A percentile compares a stretch with the other conserved stretches of the same genome.
Conservation (phyloP, 1,140 invertebrate genomes). For the Orius laevigatus region DNA sequence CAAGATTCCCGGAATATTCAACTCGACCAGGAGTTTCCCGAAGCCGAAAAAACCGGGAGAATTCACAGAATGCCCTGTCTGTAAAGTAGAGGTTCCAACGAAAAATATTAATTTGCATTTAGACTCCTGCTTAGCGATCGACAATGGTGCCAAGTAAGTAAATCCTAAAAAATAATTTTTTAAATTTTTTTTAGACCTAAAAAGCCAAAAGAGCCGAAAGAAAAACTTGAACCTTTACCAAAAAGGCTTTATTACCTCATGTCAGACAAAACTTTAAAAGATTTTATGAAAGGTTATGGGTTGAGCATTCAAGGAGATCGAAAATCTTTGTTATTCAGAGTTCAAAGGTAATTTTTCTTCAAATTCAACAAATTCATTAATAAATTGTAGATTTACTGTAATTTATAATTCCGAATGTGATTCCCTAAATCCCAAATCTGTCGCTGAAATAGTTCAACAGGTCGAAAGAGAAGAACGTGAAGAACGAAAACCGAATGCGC, state of each 20-base stretch:
- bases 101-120: conserved; percentile 35
- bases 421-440: conserved; percentile 27
- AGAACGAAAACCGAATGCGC: conserved; percentile 25
- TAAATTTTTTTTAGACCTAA: conserved; percentile 19
- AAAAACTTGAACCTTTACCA: conserved; percentile 24
- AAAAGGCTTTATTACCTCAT: conserved; percentile 38
- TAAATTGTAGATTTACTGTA: conserved; percentile 24
- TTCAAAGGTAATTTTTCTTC: conserved; percentile 24
- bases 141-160: conserved; percentile 10
- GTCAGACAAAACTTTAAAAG: conserved; percentile 33
- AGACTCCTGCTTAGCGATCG: conserved; percentile 33
- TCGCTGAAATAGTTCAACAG: conserved; percentile 29
- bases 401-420: conserved; percentile 37
- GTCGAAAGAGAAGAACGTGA: conserved; percentile 30
- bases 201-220: conserved; percentile 4
- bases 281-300: conserved; percentile 33
- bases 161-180: conserved; percentile 11
- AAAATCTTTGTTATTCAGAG: conserved; percentile 28
- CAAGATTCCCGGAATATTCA: conserved; percentile 18
- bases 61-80: conserved; percentile 35
- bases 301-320: conserved; percentile 32
- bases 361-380: neutral
- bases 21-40: conserved; percentile 24
- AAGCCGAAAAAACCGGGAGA: conserved; percentile 13
- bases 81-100: conserved; percentile 29